These are phyloP conservation scores for Perccottus glenii DNA, from an alignment of 2,113 vertebrate species.

Conservation along the genomic window DNA sequence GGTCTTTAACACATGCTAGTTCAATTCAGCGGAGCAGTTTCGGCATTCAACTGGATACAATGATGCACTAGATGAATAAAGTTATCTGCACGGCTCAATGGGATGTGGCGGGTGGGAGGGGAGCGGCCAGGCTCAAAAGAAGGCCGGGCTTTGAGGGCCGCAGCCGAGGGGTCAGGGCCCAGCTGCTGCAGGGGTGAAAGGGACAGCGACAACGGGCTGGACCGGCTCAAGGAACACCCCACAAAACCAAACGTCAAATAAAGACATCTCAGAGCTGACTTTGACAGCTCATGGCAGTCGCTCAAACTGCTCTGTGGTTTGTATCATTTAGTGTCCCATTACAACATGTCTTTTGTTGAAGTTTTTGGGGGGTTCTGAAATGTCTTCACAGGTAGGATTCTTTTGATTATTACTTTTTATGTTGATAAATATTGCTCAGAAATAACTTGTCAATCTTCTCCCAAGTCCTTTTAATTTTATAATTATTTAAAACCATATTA, in stretches of 20 bases:
- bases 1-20: constrained; percentile 75
- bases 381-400: constrained; percentile 79
- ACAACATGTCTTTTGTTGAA: constrained; percentile 52
- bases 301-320: constrained; percentile 70
- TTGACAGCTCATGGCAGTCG: constrained; percentile 71
- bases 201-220: constrained; percentile 88
- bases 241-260: constrained; percentile 83
- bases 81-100: constrained; percentile 96
- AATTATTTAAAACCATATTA: no score
- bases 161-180: constrained; percentile 95
- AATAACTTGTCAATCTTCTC: not conserved
- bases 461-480: not conserved
- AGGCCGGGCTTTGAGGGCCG: constrained; percentile 85
- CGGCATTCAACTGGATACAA: constrained; percentile 98
- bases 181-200: constrained; percentile 93
- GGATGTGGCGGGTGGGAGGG: constrained; percentile 97
- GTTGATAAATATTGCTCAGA: constrained; percentile 13
- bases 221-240: constrained; percentile 87
- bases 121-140: constrained; percentile 92
- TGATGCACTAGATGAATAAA: constrained; percentile 99
- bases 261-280: constrained; percentile 80
- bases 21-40: constrained; percentile 89
- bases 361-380: constrained; percentile 28
- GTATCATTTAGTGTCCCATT: constrained; percentile 64
- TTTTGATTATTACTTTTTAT: constrained; percentile 45